Base-by-base conservation (phyloP, 2,797 vertebrate species). In the Syngnathus acus region DNA sequence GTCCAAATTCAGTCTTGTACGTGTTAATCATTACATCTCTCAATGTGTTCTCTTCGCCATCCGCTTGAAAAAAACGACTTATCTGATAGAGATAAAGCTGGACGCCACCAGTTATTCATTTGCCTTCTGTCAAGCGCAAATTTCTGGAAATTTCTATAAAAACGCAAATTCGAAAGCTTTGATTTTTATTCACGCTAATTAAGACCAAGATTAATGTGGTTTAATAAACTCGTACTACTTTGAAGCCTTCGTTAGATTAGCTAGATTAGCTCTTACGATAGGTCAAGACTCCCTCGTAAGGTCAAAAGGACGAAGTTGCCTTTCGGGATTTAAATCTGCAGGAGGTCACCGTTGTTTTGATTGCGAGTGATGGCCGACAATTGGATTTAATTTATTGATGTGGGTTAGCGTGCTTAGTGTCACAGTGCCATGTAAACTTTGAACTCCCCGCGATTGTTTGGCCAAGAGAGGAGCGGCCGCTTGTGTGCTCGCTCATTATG, bases 251-350 rank as follows among this genome's bases (percentile, higher is more conserved):
- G 76, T 79, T 73, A 78, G 79, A 82, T 88, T 85, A 85, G 59
- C 10, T 50, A 72, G 64, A 48, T 85, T 80, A 88, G 86, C 82
- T 81, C 65, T 85, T 84, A 86, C 78, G 62, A 59, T 62, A 61
- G 19, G 59, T 43, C 39, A 61, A 42, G 39, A 45, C 40, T 45
- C 13, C 10, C 45, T 5, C 32, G 32, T 32, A 21, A 51, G 19
- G 50, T 51, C n/a, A 51, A 51, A 51, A 21, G n/a, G n/a, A 39
- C 32, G 9, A 59, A n/a, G 57, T 59, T 59, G n/a, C n/a, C 50
- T 10, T 51, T 51, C 9, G n/a, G 17, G 37, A 40, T 59, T 59
- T 39, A 51, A 57, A 26, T 13, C 54, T 57, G 23, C 54, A 57
- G 6, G 10, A 59, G 38, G 57, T 43, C 60, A 45, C 60, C 11